Conservation (phyloP, 2,888 invertebrate genomes). For the Epirrita christyi region DNA sequence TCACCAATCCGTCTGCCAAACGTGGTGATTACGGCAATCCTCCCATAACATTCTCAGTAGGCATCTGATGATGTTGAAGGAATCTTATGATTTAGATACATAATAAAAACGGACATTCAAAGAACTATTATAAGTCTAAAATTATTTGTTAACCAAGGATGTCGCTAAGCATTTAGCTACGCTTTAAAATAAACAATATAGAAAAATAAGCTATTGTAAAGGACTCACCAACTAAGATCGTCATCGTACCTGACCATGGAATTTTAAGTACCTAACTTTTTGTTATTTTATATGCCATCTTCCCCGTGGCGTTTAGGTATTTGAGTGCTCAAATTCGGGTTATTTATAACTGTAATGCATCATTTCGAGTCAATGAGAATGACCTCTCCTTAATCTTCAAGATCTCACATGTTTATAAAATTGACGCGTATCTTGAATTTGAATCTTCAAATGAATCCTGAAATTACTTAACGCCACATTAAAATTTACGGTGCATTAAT, state of each 20-base stretch:
- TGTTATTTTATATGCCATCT: slow-evolving; percentile 10
- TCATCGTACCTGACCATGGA: slow-evolving; percentile 26
- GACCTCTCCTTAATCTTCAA: slow-evolving; percentile 24
- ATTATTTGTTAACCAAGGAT: slow-evolving; percentile 10
- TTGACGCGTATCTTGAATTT: slow-evolving; percentile 15
- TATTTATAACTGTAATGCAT: slow-evolving; percentile 25
- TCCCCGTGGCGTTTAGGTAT: slow-evolving; percentile 6
- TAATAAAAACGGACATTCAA: too few species aligned
- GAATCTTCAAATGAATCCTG: slow-evolving; percentile 38
- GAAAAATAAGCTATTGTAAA: slow-evolving; percentile 17
- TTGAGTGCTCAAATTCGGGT: slow-evolving; percentile 7
- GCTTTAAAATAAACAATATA: slow-evolving; percentile 5
- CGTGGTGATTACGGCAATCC: too few species aligned
- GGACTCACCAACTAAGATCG: slow-evolving; percentile 15
- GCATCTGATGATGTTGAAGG: too few species aligned
- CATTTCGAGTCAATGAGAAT: slow-evolving; percentile 28
- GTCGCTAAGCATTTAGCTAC: slow-evolving; percentile 4
- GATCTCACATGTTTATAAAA: slow-evolving; percentile 19
- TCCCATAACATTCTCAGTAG: too few species aligned
- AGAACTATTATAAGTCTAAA: neutral
- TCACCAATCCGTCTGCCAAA: too few species aligned
- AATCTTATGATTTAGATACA: too few species aligned
- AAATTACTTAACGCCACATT: slow-evolving; percentile 33
- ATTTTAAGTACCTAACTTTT: slow-evolving; percentile 21
- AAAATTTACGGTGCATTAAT: slow-evolving; percentile 35